These are phyloP conservation scores for Anabas testudineus DNA, from an alignment of 2,797 vertebrate species.

Conservation along the genomic window DNA sequence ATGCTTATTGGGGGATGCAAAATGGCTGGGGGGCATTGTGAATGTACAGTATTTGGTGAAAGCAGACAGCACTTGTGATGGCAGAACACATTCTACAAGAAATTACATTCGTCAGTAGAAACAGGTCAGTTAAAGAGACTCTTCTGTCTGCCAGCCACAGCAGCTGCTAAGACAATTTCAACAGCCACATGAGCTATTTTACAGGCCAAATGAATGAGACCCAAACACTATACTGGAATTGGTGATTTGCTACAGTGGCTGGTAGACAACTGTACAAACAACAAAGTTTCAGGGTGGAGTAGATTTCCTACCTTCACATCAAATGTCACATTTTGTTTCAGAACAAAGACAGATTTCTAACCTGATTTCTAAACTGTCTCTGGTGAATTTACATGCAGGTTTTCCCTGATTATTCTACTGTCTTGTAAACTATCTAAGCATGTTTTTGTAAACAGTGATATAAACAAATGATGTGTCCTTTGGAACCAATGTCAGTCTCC, in stretches of 20 bases:
- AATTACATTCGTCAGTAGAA: constrained; percentile 72
- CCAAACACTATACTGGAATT: background rate
- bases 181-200: constrained; percentile 17
- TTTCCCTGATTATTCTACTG: constrained; percentile 69
- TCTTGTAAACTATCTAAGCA: constrained; percentile 66
- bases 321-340: constrained; percentile 30
- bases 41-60: constrained; percentile 37
- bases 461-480: constrained; percentile 24
- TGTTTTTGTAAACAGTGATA: constrained; percentile 70
- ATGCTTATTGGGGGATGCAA: constrained; percentile 31
- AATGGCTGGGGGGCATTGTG: constrained; percentile 4
- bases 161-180: background rate
- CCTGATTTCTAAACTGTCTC: constrained; percentile 57
- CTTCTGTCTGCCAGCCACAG: constrained; percentile 8
- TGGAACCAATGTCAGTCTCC: constrained; percentile 5
- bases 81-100: constrained; percentile 65
- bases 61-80: constrained; percentile 55
- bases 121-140: constrained; percentile 25
- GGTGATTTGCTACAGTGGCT: constrained; percentile 29
- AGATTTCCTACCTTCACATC: constrained; percentile 16
- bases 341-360: constrained; percentile 41
- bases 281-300: background rate
- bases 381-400: constrained; percentile 67
- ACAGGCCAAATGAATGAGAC: constrained; percentile 29
- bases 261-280: constrained; percentile 34